A percentile compares a stretch with the other conserved stretches of the same genome.
phyloP scores from a whole-genome alignment of 2,888 invertebrate genomes.

The Tenthredo distinguenda region DNA sequence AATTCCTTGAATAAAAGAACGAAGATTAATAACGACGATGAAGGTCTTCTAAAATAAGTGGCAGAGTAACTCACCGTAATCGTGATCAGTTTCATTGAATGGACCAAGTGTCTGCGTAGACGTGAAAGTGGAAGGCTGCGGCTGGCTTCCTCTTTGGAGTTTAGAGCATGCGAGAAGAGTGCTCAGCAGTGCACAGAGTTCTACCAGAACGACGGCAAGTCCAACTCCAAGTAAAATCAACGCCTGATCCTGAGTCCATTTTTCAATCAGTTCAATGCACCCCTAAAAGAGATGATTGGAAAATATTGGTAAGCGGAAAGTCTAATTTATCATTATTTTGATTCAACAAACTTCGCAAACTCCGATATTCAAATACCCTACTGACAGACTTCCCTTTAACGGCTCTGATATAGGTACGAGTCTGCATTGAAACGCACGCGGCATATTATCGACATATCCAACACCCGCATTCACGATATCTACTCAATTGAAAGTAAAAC shows the following conservation, averaged over 20 bases:
- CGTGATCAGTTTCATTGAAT: slow-evolving; percentile 72
- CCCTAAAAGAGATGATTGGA: slow-evolving; percentile 79
- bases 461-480: slow-evolving; percentile 39
- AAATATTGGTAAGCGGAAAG: background rate
- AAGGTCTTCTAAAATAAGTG: background rate
- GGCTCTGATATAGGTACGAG: background rate
- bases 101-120: slow-evolving; percentile 74
- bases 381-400: slow-evolving; percentile 4
- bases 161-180: slow-evolving; percentile 87
- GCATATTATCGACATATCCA: slow-evolving; percentile 26
- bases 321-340: background rate
- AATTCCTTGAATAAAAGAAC: slow-evolving; percentile 60
- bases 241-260: slow-evolving; percentile 89
- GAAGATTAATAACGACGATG: background rate
- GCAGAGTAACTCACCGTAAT: slow-evolving; percentile 67
- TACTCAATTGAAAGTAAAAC: background rate
- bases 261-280: slow-evolving; percentile 85
- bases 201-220: slow-evolving; percentile 85
- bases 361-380: slow-evolving; percentile 1
- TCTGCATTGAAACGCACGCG: background rate
- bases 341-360: background rate
- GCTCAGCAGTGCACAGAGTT: slow-evolving; percentile 86
- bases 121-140: slow-evolving; percentile 70
- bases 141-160: slow-evolving; percentile 79
- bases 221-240: slow-evolving; percentile 84